Percentiles rank a stretch among this genome's conserved stretches.
Evolutionary conservation across 2,888 invertebrate genomes (phyloP).

Genomic region (Drosophila mimetica): DNA sequence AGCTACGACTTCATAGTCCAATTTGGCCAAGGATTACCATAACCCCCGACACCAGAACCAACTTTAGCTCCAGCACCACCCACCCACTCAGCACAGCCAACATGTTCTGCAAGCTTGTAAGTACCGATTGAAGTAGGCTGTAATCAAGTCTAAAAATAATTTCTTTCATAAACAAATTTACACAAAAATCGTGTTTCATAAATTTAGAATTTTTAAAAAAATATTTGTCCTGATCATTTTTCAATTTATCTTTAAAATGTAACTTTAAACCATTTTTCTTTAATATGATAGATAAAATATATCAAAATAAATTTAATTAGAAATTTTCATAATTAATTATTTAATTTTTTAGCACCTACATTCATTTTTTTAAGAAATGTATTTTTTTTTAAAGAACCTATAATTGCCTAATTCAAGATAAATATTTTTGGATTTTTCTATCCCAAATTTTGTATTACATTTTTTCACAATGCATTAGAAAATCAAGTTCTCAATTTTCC

Average conservation of each 20-base stretch:
- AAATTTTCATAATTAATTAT: no score
- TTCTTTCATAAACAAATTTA: not conserved
- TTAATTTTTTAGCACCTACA: no score
- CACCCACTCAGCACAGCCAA: conserved; percentile 32
- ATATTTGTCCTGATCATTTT: no score
- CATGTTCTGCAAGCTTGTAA: conserved; percentile 85
- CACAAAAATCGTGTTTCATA: not conserved
- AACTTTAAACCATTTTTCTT: not conserved
- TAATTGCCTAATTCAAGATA: no score
- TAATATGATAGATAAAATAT: not conserved
- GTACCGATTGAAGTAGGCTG: conserved; percentile 45
- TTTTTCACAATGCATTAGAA: no score
- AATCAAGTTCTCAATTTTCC: no score
- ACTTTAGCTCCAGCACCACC: conserved; percentile 8
- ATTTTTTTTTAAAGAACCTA: no score
- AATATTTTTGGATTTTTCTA: no score
- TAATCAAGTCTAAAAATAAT: not conserved
- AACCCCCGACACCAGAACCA: not conserved
- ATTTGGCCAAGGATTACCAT: conserved; percentile 73
- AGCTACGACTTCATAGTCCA: conserved; percentile 83
- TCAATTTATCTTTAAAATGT: not conserved
- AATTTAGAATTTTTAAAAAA: not conserved
- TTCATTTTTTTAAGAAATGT: no score
- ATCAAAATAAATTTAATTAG: no score
- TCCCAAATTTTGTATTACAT: no score